Evolutionary conservation across 2,113 vertebrate genomes (phyloP), one percentile per base, ranked within the genome.

Genomic region (Odontesthes bonariensis): DNA sequence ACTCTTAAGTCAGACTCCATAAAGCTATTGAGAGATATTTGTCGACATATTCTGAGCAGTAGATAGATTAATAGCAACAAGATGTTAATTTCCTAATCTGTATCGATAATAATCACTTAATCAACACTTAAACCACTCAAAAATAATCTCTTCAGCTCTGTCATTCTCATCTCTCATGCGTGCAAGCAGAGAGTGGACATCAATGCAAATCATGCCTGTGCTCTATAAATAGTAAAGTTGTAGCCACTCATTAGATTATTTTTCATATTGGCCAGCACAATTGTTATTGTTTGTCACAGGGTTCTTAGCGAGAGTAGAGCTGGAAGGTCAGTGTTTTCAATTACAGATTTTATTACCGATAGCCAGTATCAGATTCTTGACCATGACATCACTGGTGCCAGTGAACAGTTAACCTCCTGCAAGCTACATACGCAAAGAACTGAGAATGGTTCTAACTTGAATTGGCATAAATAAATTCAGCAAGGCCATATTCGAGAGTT

Each of bases 311-410:
- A 27, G 63, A 84, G 67, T 69, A 82, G 79, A 87, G 73, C 73
- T 78, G 81, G 73, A 91, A 92, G 87, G 89, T 90, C 87, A 88
- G 82, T 91, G 90, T 91, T 92, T 94, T 90, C 91, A 91, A 92
- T 92, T 92, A 91, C 92, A 92, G 91, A 93, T 92, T 77, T 81
- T 74, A 88, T 90, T 88, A 82, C 86, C 66, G 88, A 93, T 92
- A 93, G 8, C 64, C 52, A 38, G 70, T 88, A 90, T 92, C 90
- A 83, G 85, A 86, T 88, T 83, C 69, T 81, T 86, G 83, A 90
- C 90, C 83, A 57, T 86, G 87, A 86, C 85, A 78, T 86, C 75
- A 80, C 67, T 61, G 73, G 44, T 82, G 75, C 83, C 70, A 35
- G 78, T 78, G 81, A 88, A 75, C 80, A 75, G 80, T 75, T 70